Base-by-base conservation (phyloP, 2,797 vertebrate species). In the Mus caroli region DNA sequence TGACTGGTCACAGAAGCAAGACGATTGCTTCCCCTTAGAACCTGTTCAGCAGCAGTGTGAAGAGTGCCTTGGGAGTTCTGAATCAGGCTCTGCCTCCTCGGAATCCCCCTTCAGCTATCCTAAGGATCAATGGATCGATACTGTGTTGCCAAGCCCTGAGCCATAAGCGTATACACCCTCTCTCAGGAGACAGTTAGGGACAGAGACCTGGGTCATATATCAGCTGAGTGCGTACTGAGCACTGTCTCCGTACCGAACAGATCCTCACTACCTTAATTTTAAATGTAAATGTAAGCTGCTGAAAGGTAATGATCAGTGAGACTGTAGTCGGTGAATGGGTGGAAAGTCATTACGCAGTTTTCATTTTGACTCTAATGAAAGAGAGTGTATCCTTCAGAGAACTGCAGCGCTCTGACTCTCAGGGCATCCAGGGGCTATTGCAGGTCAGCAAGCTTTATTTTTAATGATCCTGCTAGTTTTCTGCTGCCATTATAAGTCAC, bases 391-490 rank as follows among this genome's bases (percentile, higher is more conserved):
- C 83, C 93, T 96, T 97, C 86, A 64, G 87, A 96, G 89, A 96
- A 90, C 54, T 58, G 56, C 76, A 73, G 76, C 64, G 84, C 91
- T 87, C 92, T 79, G 83, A 71, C 86, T 96, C 82, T 94, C 79
- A n/a, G 92, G 95, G 84, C 92, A 73, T 93, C 92, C 92, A 78
- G 95, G 76, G 92, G 93, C 95, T 96, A 64, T 76, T 92, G 73
- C 94, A 95, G 97, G 94, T 96, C 96, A 96, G 92, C 79, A 93
- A 88, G 92, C 92, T 96, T 94, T 95, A 96, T 94, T 95, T 97
- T 97, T 97, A 97, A 97, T 96, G 95, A 97, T 96, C 80, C 60
- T 87, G 67, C 92, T 92, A 58, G 91, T 91, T 97, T 97, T 62
- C 96, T 94, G 86, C 76, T 92, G 71, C 79, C 92, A 90, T 96